Conservation (phyloP, 2,113 vertebrate genomes). For the Hypomesus transpacificus region DNA sequence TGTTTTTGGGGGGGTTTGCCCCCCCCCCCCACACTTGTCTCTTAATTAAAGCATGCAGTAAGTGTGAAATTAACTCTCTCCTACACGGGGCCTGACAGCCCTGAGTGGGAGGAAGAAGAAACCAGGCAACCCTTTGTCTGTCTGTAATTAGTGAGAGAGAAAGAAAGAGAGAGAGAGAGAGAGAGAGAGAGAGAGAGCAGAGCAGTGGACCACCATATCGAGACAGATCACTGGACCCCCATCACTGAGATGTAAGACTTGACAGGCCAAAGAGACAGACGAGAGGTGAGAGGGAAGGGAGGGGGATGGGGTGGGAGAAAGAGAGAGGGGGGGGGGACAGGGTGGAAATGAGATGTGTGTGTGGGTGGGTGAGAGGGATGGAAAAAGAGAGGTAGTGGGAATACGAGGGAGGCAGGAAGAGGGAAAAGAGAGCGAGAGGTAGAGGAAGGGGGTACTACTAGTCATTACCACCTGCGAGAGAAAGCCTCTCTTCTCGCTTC, state of each 20-base stretch:
- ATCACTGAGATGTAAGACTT: constrained; percentile 35
- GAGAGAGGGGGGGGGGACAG: neutral
- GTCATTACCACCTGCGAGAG: constrained; percentile 59
- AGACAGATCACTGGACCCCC: constrained; percentile 22
- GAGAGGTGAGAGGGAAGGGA: neutral
- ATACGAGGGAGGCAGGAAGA: neutral
- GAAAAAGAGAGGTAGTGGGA: constrained; percentile 8
- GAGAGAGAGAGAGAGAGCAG: constrained; percentile 14
- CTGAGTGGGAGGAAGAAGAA: constrained; percentile 69
- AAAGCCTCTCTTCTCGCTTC: constrained; percentile 43
- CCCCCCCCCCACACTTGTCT: constrained; percentile 14
- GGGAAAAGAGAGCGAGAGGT: neutral
- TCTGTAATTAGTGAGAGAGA: constrained; percentile 71
- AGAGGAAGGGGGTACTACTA: constrained; percentile 14
- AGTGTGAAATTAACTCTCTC: constrained; percentile 83
- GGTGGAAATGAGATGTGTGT: neutral
- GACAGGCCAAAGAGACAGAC: constrained; percentile 28
- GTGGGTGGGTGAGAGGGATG: constrained; percentile 6
- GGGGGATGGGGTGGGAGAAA: neutral
- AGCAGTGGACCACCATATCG: constrained; percentile 38
- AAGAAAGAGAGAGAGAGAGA: constrained; percentile 44
- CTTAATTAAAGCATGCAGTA: constrained; percentile 82
- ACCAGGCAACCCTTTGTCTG: constrained; percentile 73
- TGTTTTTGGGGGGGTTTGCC: constrained; percentile 47
- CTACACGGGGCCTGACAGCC: constrained; percentile 73